phyloP scores from a whole-genome alignment of 2,888 invertebrate genomes.

The Rotaria socialis region DNA sequence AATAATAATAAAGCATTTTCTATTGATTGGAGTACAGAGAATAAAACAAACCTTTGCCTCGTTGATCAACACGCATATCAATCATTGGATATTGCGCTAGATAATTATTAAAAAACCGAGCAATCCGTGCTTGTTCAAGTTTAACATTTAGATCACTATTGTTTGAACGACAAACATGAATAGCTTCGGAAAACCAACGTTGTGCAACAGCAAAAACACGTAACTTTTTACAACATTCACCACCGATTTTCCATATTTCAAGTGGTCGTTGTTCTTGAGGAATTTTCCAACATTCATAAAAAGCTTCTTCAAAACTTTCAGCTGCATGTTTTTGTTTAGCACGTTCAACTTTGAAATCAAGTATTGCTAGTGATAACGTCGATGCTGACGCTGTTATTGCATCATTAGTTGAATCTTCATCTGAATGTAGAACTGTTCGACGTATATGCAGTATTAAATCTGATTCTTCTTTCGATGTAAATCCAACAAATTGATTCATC shows the following conservation, averaged over 20 bases:
- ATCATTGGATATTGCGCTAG: conserved; percentile 24
- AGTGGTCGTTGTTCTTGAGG: conserved; percentile 21
- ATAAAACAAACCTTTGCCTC: conserved; percentile 24
- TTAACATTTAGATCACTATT: conserved; percentile 33
- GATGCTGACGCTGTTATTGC: not conserved
- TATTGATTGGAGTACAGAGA: not conserved
- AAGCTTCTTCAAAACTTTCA: conserved; percentile 32
- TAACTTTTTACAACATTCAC: conserved; percentile 34
- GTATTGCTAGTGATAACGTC: not conserved
- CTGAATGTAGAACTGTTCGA: conserved; percentile 22
- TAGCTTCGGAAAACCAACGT: conserved; percentile 26
- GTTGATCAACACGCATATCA: conserved; percentile 31
- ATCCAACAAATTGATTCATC: not conserved
- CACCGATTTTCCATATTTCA: conserved; percentile 30
- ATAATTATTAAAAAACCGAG: not conserved
- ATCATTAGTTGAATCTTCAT: conserved; percentile 24
- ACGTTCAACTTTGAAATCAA: conserved; percentile 26
- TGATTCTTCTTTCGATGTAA: conserved; percentile 17
- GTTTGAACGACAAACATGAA: conserved; percentile 26
- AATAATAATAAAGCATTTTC: not conserved
- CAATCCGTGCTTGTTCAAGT: conserved; percentile 36
- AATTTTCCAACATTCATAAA: conserved; percentile 38
- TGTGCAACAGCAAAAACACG: conserved; percentile 34
- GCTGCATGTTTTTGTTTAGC: conserved; percentile 30
- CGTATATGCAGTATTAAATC: conserved; percentile 15